These are phyloP conservation scores for Hecatera dysodea DNA, from an alignment of 2,888 invertebrate genomes.

Conservation along the genomic window DNA sequence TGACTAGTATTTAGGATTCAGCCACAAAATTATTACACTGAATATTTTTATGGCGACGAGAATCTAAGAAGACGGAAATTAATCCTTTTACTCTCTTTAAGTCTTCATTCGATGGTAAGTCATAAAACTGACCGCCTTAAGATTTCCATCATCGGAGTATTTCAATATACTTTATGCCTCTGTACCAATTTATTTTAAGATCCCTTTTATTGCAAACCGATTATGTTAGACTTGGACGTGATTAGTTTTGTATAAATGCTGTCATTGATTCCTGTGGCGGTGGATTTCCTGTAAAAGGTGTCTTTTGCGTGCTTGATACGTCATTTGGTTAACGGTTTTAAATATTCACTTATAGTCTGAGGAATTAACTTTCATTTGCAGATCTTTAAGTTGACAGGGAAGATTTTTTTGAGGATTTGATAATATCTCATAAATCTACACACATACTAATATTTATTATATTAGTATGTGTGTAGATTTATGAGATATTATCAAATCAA, in stretches of 20 bases:
- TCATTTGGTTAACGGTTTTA: not conserved
- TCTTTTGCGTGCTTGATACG: not conserved
- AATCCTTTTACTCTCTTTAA: constrained; percentile 34
- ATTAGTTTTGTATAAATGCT: constrained; percentile 39
- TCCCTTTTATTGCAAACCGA: constrained; percentile 46
- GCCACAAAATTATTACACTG: constrained; percentile 10
- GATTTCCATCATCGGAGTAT: constrained; percentile 33
- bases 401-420: too few relatives aligned
- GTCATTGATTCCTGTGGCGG: not conserved
- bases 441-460: too few relatives aligned
- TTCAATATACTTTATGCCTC: constrained; percentile 42
- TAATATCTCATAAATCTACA: too few relatives aligned
- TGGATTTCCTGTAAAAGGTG: not conserved
- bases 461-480: too few relatives aligned
- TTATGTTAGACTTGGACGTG: constrained; percentile 18
- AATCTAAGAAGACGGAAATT: constrained; percentile 31
- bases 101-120: constrained; percentile 38
- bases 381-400: not conserved
- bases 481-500: too few relatives aligned
- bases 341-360: not conserved
- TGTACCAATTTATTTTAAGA: constrained; percentile 47
- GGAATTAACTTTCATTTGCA: not conserved
- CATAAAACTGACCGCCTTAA: constrained; percentile 48
- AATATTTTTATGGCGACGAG: constrained; percentile 25
- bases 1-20: not conserved